phyloP scores from a whole-genome alignment of 1,140 invertebrate genomes.

The Caenorhabditis brenneri region DNA sequence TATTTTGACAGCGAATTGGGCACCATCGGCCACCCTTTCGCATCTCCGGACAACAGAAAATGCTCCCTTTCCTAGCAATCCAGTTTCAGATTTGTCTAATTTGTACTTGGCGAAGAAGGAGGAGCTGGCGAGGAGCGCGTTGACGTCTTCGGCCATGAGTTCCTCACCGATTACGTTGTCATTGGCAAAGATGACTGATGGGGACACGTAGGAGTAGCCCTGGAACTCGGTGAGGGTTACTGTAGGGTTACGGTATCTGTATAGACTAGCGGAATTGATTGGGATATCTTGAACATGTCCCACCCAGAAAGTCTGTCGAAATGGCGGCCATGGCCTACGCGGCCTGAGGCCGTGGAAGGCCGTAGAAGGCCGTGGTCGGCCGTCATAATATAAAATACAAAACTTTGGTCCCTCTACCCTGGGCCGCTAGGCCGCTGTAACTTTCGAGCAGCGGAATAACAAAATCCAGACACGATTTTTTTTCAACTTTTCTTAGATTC shows the following conservation, averaged over 20 bases:
- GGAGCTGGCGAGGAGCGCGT: conserved; percentile 75
- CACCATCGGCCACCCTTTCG: conserved; percentile 78
- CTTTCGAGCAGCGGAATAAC: neutral
- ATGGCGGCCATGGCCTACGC: too few relatives aligned
- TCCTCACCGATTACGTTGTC: conserved; percentile 82
- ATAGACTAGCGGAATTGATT: too few relatives aligned
- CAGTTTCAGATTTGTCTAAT: conserved; percentile 76
- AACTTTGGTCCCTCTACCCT: too few relatives aligned
- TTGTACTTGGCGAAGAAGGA: conserved; percentile 85
- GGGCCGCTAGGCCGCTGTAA: too few relatives aligned
- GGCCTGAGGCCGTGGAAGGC: too few relatives aligned
- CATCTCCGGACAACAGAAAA: conserved; percentile 85
- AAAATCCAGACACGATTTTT: neutral
- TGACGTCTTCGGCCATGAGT: conserved; percentile 60
- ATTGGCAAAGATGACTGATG: conserved; percentile 82
- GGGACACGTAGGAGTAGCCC: conserved; percentile 93
- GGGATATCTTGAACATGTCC: too few relatives aligned
- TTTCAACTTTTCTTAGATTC: neutral
- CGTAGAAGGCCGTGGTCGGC: too few relatives aligned
- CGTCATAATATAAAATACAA: too few relatives aligned
- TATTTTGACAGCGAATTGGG: conserved; percentile 88
- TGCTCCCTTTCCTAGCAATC: conserved; percentile 83
- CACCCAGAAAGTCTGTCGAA: too few relatives aligned
- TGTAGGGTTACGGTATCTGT: too few relatives aligned
- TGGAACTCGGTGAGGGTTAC: conserved; percentile 70